These are phyloP conservation scores for Hylaeus anthracinus DNA, from an alignment of 1,140 invertebrate genomes.

Conservation along the genomic window DNA sequence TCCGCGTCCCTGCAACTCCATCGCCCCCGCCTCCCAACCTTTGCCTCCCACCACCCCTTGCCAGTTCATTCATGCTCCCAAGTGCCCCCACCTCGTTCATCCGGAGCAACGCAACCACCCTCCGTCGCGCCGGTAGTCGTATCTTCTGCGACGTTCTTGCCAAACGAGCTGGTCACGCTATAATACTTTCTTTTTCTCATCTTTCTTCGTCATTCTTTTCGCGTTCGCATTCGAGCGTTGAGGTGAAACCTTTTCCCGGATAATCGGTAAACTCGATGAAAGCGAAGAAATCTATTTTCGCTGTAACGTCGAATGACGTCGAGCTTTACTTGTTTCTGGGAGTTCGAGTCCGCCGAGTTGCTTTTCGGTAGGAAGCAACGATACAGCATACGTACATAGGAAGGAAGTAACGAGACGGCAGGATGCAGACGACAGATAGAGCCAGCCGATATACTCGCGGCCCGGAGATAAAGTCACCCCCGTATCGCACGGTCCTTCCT, in stretches of 20 bases:
- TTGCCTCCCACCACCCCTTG: constrained; percentile 59
- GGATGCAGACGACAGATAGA: constrained; percentile 72
- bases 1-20: constrained; percentile 48
- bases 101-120: constrained; percentile 57
- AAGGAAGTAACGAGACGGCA: constrained; percentile 71
- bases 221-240: no score
- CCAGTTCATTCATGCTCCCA: constrained; percentile 78
- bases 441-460: constrained; percentile 34
- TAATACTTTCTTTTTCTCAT: no score
- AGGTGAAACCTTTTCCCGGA: no score
- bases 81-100: constrained; percentile 48
- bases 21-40: constrained; percentile 47
- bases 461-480: constrained; percentile 62
- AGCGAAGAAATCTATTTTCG: neutral
- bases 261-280: no score
- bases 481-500: constrained; percentile 71
- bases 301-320: neutral
- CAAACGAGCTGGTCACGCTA: neutral
- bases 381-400: constrained; percentile 48
- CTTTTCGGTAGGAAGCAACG: constrained; percentile 40
- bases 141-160: constrained; percentile 20
- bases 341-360: constrained; percentile 11
- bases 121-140: constrained; percentile 22
- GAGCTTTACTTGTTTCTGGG: constrained; percentile 7
- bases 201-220: no score